Base-by-base conservation (phyloP, 2,113 vertebrate genomes). In the Alligator sinensis region DNA sequence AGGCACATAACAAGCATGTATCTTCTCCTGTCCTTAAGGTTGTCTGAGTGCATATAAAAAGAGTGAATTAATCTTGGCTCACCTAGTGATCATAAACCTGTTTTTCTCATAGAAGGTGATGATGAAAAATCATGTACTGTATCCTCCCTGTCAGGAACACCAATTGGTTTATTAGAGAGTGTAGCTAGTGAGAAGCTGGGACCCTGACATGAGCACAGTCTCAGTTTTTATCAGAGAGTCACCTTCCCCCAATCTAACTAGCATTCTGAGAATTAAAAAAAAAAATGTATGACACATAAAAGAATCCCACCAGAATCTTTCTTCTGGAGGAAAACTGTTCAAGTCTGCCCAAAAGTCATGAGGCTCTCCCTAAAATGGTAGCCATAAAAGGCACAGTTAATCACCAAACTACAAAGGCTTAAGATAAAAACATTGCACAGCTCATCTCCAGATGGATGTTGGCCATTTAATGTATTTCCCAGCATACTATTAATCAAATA, bases 351-450 rank as follows among this genome's bases (percentile, higher is more conserved):
- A 90, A 79, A 88, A 92, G 57, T 21, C 87, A 96, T 75, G 27
- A 90, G 19, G 10, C 22, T 30, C n/a, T 86, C 30, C 87, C 27
- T 4, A 1, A 90, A 96, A 78, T 16, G 57, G 34, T 3, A 14
- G 80, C 38, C 83, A 70, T 84, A 79, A 86, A 60, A 93, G 9
- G 30, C 27, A 60, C 13, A 90, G 81, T 74, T 96, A 94, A 97
- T 96, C 92, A 93, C 83, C 72, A 89, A 75, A 72, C 76, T 90
- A 90, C 91, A 94, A 96, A 95, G 91, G 55, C 30, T 68, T 57
- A n/a, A 0, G 6, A 94, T 88, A 92, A 94, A 76, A 77, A 61
- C 12, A 59, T 47, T 57, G n/a, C 11, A 78, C 75, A 86, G 63
- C 62, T 96, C 82, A 90, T 92, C 82, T 94, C 90, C 84, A 95